These are phyloP conservation scores for Caenorhabditis sp. DNA, from an alignment of 2,888 invertebrate species.

Conservation along the genomic window DNA sequence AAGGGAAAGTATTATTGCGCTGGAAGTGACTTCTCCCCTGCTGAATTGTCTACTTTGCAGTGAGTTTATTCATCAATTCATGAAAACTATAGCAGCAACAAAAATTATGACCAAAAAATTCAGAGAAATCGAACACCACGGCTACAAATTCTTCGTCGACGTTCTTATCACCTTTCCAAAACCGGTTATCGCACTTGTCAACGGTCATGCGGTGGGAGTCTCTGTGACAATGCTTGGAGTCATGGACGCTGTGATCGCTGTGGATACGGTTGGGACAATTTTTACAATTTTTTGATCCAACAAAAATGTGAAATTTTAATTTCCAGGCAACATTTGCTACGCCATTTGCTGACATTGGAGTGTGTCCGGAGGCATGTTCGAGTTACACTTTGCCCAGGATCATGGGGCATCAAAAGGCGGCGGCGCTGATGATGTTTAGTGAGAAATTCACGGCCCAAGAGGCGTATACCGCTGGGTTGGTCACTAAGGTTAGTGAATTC, in stretches of 20 bases:
- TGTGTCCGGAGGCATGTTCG: conserved; percentile 75
- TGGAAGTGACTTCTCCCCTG: conserved; percentile 88
- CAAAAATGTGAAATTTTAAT: too few species aligned
- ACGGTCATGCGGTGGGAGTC: conserved; percentile 97
- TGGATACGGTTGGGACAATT: conserved; percentile 87
- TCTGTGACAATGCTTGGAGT: conserved; percentile 91
- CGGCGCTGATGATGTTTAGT: conserved; percentile 87
- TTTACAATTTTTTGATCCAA: too few species aligned
- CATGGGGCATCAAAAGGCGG: conserved; percentile 88
- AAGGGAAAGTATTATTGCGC: conserved; percentile 90
- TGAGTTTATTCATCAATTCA: too few species aligned
- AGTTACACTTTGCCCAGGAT: conserved; percentile 67
- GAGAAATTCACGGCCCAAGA: conserved; percentile 90
- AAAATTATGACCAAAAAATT: too few species aligned
- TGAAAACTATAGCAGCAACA: not conserved
- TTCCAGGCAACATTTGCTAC: conserved; percentile 74
- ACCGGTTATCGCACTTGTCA: conserved; percentile 91
- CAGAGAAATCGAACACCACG: conserved; percentile 39
- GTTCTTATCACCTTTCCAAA: conserved; percentile 92
- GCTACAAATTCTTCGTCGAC: conserved; percentile 87
- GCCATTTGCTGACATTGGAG: conserved; percentile 75
- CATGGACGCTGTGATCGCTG: conserved; percentile 92
- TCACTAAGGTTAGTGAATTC: conserved; percentile 87
- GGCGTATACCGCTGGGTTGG: conserved; percentile 89
- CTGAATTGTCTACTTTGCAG: conserved; percentile 51